These are phyloP conservation scores for Protaetia brevitarsis DNA, from an alignment of 1,140 invertebrate genomes.

Conservation along the genomic window DNA sequence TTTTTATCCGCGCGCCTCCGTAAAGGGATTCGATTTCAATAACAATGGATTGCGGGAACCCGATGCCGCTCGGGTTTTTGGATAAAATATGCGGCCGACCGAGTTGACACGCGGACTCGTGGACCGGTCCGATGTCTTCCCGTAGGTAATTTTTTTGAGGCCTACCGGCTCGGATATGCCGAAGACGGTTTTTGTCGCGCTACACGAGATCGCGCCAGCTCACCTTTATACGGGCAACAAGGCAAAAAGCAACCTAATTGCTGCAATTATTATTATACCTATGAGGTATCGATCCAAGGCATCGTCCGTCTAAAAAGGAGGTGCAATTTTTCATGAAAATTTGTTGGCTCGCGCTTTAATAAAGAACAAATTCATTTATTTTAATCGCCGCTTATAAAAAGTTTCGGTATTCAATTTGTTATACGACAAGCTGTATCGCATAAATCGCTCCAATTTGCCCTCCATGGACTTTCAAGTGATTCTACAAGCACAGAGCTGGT, in stretches of 20 bases:
- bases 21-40: too few species aligned
- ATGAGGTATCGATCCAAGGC: background rate
- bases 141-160: background rate
- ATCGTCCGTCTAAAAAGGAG: background rate
- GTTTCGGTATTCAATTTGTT: slow-evolving; percentile 2
- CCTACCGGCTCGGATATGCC: background rate
- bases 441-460: background rate
- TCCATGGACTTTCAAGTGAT: too few species aligned
- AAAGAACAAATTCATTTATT: slow-evolving; percentile 9
- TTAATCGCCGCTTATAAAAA: background rate
- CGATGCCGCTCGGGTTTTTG: too few species aligned
- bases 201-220: background rate
- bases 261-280: slow-evolving; percentile 3
- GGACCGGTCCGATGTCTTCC: background rate
- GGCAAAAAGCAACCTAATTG: background rate
- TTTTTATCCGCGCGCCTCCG: too few species aligned
- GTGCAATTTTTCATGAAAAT: background rate
- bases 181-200: background rate
- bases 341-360: background rate
- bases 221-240: background rate
- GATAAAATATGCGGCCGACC: too few species aligned
- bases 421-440: background rate
- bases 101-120: too few species aligned
- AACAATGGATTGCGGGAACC: too few species aligned
- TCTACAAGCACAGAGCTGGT: too few species aligned